Base-by-base conservation (phyloP, 1,140 invertebrate genomes). In the Camponotus floridanus region DNA sequence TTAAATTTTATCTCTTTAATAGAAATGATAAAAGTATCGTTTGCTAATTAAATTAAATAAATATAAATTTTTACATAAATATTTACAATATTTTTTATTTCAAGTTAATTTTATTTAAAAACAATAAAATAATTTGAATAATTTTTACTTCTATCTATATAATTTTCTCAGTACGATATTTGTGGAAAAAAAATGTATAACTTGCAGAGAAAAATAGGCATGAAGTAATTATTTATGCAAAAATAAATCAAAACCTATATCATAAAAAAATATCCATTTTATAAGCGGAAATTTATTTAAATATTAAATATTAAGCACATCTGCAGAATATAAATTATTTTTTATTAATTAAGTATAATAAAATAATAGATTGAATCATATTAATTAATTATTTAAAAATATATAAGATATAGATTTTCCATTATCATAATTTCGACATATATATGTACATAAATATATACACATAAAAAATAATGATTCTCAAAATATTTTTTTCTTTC, bases 1-100 rank as follows among this genome's bases (percentile, higher is more conserved):
- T 36, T 51, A 13, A 76, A 78, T 64, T 45, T 76, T 42, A n/a
- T 21, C 59, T 48, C 45, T 51, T 78, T 45, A 45, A 11, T 42
- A 6, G 21, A 48, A 64, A 5, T 78, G 9, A 31, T 11, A 0
- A 45, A 48, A 55, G 0, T 39, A 3, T 39, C 36, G 6, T 39
- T 39, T 39, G 6, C 36, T 26, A 26, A 26, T 26, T 26, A 26
- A 26, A 26, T 26, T 26, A 39, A 39, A 39, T 39, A 39, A 39
- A 6, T n/a, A 13, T n/a, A 36, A 59, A 57, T 9, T 39, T 57
- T 59, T 68, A 68, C 18, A 8, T 3, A 6, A 55, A 2, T 55
- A 36, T 26, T 26, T 26, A 26, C 26, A 26, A 57, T 36, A 48
- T 74, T 13, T 6, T 36, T 57, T 36, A 3, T 48, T 45, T 26